Percentiles rank a stretch among this genome's conserved stretches.
These are phyloP conservation scores for Xyrauchen texanus DNA, from an alignment of 2,113 vertebrate species.

Conservation along the genomic window DNA sequence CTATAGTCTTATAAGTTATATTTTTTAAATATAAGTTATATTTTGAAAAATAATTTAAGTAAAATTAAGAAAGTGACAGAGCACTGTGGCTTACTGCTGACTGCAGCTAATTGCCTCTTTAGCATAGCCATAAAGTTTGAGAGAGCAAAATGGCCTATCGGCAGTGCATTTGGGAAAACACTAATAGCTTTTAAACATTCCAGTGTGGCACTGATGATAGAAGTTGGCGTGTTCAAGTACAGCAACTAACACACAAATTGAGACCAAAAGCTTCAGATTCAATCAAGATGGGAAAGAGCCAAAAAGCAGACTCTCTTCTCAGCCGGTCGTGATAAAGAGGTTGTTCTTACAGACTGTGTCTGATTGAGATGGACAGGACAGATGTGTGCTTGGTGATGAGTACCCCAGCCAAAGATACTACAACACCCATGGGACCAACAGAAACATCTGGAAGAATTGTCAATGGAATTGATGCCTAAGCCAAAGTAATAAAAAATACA, in stretches of 20 bases:
- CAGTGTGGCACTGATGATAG: constrained; percentile 45
- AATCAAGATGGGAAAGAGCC: constrained; percentile 44
- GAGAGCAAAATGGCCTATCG: too few relatives aligned
- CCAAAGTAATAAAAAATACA: constrained; percentile 73
- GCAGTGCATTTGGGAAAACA: constrained; percentile 36
- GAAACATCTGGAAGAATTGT: constrained; percentile 76
- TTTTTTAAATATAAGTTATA: too few relatives aligned
- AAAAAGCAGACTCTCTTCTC: constrained; percentile 60
- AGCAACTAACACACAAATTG: constrained; percentile 52
- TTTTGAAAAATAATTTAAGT: too few relatives aligned
- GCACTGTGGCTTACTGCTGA: too few relatives aligned
- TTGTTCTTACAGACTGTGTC: constrained; percentile 53
- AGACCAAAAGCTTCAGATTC: constrained; percentile 36
- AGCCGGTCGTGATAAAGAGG: constrained; percentile 67
- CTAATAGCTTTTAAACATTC: constrained; percentile 39
- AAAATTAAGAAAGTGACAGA: too few relatives aligned
- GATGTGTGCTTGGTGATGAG: constrained; percentile 69
- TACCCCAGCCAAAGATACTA: constrained; percentile 59
- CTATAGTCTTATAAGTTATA: too few relatives aligned
- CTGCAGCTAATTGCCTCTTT: too few relatives aligned
- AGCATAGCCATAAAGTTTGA: too few relatives aligned
- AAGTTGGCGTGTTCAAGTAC: background rate
- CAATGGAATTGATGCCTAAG: constrained; percentile 67
- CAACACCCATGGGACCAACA: constrained; percentile 64
- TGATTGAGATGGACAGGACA: constrained; percentile 65